phyloP scores from a whole-genome alignment of 2,888 invertebrate species.

The Colostygia pectinataria region DNA sequence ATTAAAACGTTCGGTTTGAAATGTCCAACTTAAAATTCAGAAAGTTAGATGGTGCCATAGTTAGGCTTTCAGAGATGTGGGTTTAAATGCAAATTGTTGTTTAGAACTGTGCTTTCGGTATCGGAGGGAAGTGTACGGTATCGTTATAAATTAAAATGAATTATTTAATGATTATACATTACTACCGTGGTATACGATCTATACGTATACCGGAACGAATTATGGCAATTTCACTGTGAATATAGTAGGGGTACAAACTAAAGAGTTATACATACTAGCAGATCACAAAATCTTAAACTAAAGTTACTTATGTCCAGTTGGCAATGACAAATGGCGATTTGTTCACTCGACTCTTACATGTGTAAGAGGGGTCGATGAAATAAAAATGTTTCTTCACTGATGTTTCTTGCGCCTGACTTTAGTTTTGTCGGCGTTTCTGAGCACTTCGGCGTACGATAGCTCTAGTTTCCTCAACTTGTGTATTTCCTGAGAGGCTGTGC shows the following conservation, averaged over 20 bases:
- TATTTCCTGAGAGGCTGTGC: constrained; percentile 91
- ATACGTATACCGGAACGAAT: constrained; percentile 56
- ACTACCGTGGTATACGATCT: constrained; percentile 57
- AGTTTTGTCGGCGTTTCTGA: constrained; percentile 86
- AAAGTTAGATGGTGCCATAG: constrained; percentile 40
- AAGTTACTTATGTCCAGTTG: constrained; percentile 75
- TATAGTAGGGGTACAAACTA: constrained; percentile 69
- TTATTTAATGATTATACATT: constrained; percentile 44
- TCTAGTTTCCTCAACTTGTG: constrained; percentile 91
- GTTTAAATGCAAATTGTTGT: constrained; percentile 58
- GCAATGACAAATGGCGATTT: constrained; percentile 79
- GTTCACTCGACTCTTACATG: constrained; percentile 70
- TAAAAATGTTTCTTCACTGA: constrained; percentile 63
- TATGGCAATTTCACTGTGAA: constrained; percentile 78
- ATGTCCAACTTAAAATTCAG: constrained; percentile 50
- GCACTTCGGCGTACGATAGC: constrained; percentile 92
- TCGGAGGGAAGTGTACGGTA: constrained; percentile 60
- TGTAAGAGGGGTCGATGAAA: constrained; percentile 68
- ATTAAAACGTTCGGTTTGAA: constrained; percentile 59
- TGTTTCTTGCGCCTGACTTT: constrained; percentile 79
- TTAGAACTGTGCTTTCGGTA: constrained; percentile 41
- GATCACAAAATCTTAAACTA: constrained; percentile 80
- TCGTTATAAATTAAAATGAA: constrained; percentile 53
- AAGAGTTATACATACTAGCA: constrained; percentile 73
- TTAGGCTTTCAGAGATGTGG: constrained; percentile 45